Percentiles rank a stretch among this genome's conserved stretches.
Conservation (phyloP, 1,140 invertebrate genomes). For the Archegozetes longisetosus region DNA sequence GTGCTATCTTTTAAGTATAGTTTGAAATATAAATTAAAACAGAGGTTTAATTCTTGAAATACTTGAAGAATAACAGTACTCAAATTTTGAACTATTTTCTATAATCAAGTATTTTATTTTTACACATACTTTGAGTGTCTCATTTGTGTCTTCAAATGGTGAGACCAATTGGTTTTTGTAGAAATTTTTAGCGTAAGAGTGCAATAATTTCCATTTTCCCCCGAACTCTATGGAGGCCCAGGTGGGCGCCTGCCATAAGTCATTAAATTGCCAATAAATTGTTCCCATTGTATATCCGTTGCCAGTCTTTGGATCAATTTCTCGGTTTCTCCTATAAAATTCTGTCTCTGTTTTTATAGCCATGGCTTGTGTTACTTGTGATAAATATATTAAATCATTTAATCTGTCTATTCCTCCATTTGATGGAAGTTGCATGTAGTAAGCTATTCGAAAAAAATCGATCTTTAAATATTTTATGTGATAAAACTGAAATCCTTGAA, state of each 20-base stretch:
- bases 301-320: not conserved
- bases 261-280: not conserved
- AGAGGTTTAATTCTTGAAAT: no score
- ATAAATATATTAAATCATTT: not conserved
- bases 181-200: conserved; percentile 70
- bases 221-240: conserved; percentile 27
- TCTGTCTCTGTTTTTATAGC: not conserved
- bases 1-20: no score
- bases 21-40: no score
- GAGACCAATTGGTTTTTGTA: no score
- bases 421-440: not conserved
- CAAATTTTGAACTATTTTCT: no score
- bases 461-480: no score
- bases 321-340: not conserved
- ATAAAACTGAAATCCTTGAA: no score
- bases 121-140: no score
- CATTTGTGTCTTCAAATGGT: no score
- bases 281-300: not conserved
- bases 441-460: conserved; percentile 21
- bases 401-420: not conserved
- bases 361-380: no score
- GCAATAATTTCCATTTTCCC: conserved; percentile 85
- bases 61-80: no score
- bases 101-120: no score
- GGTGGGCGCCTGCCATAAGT: not conserved